Conservation (phyloP, 2,113 vertebrate genomes). For the Labeo catla region DNA sequence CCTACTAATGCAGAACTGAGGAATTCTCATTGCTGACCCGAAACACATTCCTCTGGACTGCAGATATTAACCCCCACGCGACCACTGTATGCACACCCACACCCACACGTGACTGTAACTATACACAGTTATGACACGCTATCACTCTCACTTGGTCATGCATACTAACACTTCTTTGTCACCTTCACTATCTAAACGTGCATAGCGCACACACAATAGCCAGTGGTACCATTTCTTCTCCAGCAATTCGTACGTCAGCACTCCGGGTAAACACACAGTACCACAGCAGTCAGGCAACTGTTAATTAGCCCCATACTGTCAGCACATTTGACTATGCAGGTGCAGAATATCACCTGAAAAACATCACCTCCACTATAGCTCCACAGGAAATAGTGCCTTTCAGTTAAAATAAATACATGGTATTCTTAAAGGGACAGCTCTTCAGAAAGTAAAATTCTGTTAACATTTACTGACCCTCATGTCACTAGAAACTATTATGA, state of each 20-base stretch:
- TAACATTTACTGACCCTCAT: not conserved
- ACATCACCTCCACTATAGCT: not conserved
- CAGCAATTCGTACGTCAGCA: constrained; percentile 17
- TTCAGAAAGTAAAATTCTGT: not conserved
- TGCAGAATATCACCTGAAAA: constrained; percentile 5
- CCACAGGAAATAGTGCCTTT: not conserved
- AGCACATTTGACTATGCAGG: constrained; percentile 12
- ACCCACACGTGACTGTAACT: not conserved
- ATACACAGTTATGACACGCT: not conserved
- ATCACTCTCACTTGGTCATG: not conserved
- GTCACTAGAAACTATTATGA: no score
- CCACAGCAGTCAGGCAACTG: constrained; percentile 20
- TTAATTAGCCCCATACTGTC: constrained; percentile 42
- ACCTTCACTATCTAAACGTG: not conserved
- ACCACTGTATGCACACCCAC: constrained; percentile 51
- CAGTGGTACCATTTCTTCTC: not conserved
- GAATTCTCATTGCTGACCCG: constrained; percentile 76
- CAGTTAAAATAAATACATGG: not conserved
- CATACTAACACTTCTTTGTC: not conserved
- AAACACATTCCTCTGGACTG: constrained; percentile 76
- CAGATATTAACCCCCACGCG: constrained; percentile 75
- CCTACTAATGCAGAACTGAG: constrained; percentile 77
- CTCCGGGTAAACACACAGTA: constrained; percentile 17
- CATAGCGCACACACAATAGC: not conserved
- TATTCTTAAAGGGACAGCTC: constrained; percentile 6